These are phyloP conservation scores for Subacronicta megacephala DNA, from an alignment of 2,888 invertebrate species.

Conservation along the genomic window DNA sequence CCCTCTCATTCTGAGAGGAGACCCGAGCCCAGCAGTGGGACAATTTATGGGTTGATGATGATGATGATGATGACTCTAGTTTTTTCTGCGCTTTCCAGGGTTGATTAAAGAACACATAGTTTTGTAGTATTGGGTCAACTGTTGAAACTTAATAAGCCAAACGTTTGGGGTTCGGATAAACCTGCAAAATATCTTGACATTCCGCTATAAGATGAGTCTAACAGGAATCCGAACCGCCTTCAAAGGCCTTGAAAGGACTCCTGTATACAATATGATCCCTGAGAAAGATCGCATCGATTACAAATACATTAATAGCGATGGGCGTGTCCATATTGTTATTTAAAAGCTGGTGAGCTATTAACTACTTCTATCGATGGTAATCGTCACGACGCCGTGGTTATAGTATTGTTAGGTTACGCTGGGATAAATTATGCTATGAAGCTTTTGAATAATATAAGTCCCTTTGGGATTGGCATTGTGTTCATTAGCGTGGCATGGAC, in stretches of 20 bases:
- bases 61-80: too few relatives aligned
- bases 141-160: too few relatives aligned
- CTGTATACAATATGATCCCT: conserved; percentile 72
- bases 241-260: conserved; percentile 71
- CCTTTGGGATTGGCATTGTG: too few relatives aligned
- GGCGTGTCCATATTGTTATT: conserved; percentile 85
- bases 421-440: not conserved
- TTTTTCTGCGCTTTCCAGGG: too few relatives aligned
- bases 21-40: too few relatives aligned
- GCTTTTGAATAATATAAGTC: too few relatives aligned
- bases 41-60: too few relatives aligned
- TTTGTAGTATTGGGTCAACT: too few relatives aligned
- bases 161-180: too few relatives aligned
- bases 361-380: conserved; percentile 68
- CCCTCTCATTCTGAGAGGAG: too few relatives aligned
- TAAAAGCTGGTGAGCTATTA: conserved; percentile 81
- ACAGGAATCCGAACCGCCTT: conserved; percentile 45
- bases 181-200: conserved; percentile 26
- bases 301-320: conserved; percentile 72
- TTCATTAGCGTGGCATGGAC: too few relatives aligned
- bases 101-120: too few relatives aligned
- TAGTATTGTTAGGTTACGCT: conserved; percentile 47
- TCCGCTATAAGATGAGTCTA: conserved; percentile 19
- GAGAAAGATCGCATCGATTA: conserved; percentile 81
- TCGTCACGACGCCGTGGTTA: conserved; percentile 72